These are phyloP conservation scores for Cistogaster globosa DNA, from an alignment of 2,888 invertebrate species.

Conservation along the genomic window DNA sequence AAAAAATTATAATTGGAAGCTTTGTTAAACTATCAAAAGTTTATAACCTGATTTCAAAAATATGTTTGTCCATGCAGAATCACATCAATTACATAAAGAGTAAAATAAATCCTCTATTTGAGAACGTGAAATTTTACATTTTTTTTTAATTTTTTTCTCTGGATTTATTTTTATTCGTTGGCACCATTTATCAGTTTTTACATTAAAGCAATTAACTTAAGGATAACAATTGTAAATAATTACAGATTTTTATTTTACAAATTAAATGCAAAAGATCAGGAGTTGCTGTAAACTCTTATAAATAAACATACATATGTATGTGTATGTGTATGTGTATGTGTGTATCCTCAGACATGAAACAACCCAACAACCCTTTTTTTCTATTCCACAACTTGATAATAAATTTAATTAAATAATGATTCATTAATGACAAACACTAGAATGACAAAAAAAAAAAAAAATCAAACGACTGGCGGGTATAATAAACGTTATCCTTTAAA, in stretches of 20 bases:
- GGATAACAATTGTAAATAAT: conserved; percentile 49
- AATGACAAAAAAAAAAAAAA: background rate
- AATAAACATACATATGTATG: background rate
- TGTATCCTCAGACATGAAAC: background rate
- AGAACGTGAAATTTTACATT: background rate
- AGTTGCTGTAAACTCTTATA: background rate
- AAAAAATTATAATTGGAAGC: too few species aligned
- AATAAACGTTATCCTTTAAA: conserved; percentile 14
- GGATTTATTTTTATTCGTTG: background rate
- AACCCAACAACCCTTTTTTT: conserved; percentile 22
- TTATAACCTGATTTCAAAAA: too few species aligned
- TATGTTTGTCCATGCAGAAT: too few species aligned
- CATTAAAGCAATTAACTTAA: background rate
- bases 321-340: too few species aligned
- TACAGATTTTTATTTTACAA: conserved; percentile 60
- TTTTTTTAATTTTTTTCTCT: background rate
- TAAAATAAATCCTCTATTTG: background rate
- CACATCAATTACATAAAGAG: too few species aligned
- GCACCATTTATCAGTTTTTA: conserved; percentile 5
- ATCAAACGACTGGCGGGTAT: conserved; percentile 27
- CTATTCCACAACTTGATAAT: conserved; percentile 15
- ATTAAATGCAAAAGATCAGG: conserved; percentile 50
- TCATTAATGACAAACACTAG: conserved; percentile 42
- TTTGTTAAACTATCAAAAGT: too few species aligned
- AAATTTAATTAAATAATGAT: conserved; percentile 64